These are phyloP conservation scores for Phenacoccus solenopsis DNA, from an alignment of 1,140 invertebrate species.

Conservation along the genomic window DNA sequence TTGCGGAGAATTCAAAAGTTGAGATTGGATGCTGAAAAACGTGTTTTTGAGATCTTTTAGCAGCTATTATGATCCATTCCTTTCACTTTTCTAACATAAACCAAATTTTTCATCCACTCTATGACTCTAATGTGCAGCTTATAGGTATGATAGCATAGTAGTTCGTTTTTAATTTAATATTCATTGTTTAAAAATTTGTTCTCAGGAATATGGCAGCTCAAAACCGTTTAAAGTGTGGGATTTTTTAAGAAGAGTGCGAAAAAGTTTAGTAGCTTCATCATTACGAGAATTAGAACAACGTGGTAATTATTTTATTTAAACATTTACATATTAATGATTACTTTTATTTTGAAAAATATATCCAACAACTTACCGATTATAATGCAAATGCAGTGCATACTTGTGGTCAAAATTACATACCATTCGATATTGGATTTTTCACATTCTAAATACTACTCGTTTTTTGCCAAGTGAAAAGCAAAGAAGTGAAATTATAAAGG, in stretches of 20 bases:
- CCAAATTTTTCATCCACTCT: neutral
- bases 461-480: too few relatives aligned
- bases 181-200: conserved; percentile 26
- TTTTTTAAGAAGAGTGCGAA: conserved; percentile 81
- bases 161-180: neutral
- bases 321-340: too few relatives aligned
- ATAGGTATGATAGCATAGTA: neutral
- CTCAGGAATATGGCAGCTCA: conserved; percentile 80
- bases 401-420: too few relatives aligned
- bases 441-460: too few relatives aligned
- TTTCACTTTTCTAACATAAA: neutral
- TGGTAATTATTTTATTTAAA: conserved; percentile 41
- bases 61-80: neutral
- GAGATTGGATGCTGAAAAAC: neutral
- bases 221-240: conserved; percentile 97
- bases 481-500: too few relatives aligned
- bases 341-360: too few relatives aligned
- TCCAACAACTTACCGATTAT: too few relatives aligned
- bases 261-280: conserved; percentile 81
- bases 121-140: neutral
- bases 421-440: too few relatives aligned
- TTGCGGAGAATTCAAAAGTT: too few relatives aligned
- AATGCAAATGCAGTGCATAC: too few relatives aligned
- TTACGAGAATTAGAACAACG: conserved; percentile 81
- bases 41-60: neutral